phyloP scores from a whole-genome alignment of 2,113 vertebrate species.

The Thalassoma bifasciatum region DNA sequence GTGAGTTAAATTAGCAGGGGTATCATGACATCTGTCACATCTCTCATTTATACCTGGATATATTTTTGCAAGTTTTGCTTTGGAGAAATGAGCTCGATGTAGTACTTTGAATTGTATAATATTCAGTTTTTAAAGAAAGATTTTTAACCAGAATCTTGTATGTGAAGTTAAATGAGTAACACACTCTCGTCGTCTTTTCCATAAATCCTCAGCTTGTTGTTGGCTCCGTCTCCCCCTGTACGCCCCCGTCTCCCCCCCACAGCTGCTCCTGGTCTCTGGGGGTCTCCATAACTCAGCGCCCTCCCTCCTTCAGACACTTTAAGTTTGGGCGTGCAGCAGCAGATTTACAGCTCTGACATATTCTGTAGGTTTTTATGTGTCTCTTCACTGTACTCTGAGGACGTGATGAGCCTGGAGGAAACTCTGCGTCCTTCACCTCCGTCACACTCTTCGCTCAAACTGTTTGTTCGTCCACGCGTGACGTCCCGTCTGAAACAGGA shows the following conservation, averaged over 20 bases:
- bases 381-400: not conserved
- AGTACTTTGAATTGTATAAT: too few relatives aligned
- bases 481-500: not conserved
- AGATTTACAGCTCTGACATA: conserved; percentile 29
- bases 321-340: not conserved
- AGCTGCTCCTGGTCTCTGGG: not conserved
- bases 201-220: not conserved
- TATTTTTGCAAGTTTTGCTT: too few relatives aligned
- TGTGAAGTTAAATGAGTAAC: too few relatives aligned
- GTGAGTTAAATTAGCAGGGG: too few relatives aligned
- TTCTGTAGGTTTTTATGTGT: not conserved
- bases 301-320: not conserved
- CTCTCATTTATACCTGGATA: too few relatives aligned
- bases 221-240: not conserved
- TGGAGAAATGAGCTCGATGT: too few relatives aligned
- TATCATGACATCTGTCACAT: too few relatives aligned
- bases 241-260: not conserved
- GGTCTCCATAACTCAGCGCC: not conserved
- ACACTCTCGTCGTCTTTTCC: not conserved
- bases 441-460: not conserved
- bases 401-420: not conserved
- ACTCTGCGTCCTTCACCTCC: not conserved
- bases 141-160: too few relatives aligned
- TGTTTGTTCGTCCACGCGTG: not conserved
- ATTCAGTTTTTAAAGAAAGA: too few relatives aligned